Evolutionary conservation across 2,113 vertebrate species (phyloP).

Genomic region (Alces alces): DNA sequence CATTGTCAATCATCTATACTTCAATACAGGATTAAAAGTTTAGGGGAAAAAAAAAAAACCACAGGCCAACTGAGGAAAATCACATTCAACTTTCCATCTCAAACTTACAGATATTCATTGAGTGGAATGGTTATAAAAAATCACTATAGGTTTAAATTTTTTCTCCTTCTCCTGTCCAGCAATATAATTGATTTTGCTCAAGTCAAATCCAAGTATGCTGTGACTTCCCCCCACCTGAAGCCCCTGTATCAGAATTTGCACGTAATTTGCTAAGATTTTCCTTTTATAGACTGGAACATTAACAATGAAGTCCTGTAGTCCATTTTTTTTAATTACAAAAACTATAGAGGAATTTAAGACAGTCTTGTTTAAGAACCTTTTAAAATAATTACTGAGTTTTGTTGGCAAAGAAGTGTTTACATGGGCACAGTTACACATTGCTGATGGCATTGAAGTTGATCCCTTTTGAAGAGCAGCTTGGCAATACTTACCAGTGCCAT

Average conservation of each 20-base stretch:
- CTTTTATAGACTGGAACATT: not conserved
- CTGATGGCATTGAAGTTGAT: not conserved
- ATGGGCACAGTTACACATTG: not conserved
- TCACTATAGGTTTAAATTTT: not conserved
- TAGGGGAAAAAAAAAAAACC: not conserved
- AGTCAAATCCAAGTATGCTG: not conserved
- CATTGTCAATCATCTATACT: not conserved
- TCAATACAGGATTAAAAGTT: not conserved
- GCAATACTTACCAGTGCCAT: not conserved
- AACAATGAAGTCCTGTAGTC: not conserved
- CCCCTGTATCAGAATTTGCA: not conserved
- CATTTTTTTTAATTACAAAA: not conserved
- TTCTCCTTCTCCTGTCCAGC: not conserved
- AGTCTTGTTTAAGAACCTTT: not conserved
- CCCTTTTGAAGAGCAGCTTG: not conserved
- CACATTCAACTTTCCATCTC: not conserved
- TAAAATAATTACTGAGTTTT: not conserved
- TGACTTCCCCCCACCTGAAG: not conserved
- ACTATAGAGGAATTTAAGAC: not conserved
- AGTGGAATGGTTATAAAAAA: not conserved
- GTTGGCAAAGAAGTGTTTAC: not conserved
- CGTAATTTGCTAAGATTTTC: not conserved
- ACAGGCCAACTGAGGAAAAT: not conserved
- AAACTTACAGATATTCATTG: not conserved
- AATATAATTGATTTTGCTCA: not conserved